Conservation (phyloP, 2,113 vertebrate species). For the Turnix velox region DNA sequence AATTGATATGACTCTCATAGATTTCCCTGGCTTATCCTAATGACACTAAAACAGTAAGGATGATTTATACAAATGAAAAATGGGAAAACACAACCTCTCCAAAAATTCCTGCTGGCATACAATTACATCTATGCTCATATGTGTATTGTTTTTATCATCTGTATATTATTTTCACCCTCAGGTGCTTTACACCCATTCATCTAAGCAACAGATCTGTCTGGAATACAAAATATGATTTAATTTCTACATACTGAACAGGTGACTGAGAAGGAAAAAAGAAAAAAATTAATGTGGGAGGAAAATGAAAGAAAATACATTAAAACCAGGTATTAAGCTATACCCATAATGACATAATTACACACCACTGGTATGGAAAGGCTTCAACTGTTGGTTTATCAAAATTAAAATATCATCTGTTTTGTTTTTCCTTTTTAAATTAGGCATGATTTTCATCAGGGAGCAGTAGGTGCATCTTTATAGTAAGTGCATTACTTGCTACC, state of each 20-base stretch:
- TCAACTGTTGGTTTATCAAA: neutral
- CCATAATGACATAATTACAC: neutral
- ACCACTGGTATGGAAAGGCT: neutral
- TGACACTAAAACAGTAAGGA: constrained; percentile 16
- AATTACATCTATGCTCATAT: neutral
- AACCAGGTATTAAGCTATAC: neutral
- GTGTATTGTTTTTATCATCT: neutral
- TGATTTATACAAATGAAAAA: constrained; percentile 18
- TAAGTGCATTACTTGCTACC: neutral
- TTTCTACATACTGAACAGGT: neutral
- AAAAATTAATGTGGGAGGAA: neutral
- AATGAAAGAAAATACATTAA: neutral
- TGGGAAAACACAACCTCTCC: neutral
- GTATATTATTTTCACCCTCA: neutral
- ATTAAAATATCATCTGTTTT: neutral
- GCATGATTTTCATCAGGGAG: neutral
- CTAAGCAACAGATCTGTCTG: neutral
- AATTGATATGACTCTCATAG: constrained; percentile 13
- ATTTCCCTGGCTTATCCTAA: constrained; percentile 33
- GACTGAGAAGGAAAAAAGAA: neutral
- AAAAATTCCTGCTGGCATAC: neutral
- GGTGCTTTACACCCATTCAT: neutral
- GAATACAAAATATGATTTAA: neutral
- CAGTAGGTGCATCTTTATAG: neutral
- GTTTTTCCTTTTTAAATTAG: neutral